These are phyloP conservation scores for Agrypnia vestita DNA, from an alignment of 1,140 invertebrate genomes.

Conservation along the genomic window DNA sequence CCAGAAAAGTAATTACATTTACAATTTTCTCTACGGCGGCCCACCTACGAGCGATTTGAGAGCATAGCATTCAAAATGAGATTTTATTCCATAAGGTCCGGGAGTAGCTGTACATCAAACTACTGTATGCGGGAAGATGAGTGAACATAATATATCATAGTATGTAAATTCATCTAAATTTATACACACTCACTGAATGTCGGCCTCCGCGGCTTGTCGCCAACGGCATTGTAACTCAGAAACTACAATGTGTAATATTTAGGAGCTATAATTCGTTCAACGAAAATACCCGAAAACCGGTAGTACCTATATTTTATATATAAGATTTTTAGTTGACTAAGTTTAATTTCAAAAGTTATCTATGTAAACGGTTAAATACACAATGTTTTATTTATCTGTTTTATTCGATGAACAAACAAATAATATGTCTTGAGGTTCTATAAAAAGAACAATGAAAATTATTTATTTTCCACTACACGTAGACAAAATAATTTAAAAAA, in stretches of 20 bases:
- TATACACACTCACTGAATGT: not conserved
- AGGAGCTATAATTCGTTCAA: not conserved
- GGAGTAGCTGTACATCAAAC: conserved; percentile 5
- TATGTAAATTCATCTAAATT: conserved; percentile 36
- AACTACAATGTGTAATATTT: conserved; percentile 19
- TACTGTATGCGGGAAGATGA: conserved; percentile 3
- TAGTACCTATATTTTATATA: not conserved
- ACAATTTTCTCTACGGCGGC: conserved; percentile 17
- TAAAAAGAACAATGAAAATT: too few relatives aligned
- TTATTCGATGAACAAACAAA: too few relatives aligned
- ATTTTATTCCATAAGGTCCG: conserved; percentile 45
- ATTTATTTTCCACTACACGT: too few relatives aligned
- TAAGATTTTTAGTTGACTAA: conserved; percentile 3
- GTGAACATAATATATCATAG: conserved; percentile 10
- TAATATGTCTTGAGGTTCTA: too few relatives aligned
- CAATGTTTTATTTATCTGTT: too few relatives aligned
- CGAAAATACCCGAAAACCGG: conserved; percentile 24
- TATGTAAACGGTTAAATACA: too few relatives aligned
- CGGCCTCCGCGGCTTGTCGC: conserved; percentile 24
- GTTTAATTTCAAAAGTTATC: too few relatives aligned
- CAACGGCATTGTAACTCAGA: conserved; percentile 13
- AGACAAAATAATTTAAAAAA: too few relatives aligned
- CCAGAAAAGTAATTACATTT: not conserved
- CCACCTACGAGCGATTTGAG: conserved; percentile 44
- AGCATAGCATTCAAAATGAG: conserved; percentile 25